Percentiles rank a stretch among this genome's conserved stretches.
These are phyloP conservation scores for Drosophila niveifrons DNA, from an alignment of 2,888 invertebrate genomes.

Conservation along the genomic window DNA sequence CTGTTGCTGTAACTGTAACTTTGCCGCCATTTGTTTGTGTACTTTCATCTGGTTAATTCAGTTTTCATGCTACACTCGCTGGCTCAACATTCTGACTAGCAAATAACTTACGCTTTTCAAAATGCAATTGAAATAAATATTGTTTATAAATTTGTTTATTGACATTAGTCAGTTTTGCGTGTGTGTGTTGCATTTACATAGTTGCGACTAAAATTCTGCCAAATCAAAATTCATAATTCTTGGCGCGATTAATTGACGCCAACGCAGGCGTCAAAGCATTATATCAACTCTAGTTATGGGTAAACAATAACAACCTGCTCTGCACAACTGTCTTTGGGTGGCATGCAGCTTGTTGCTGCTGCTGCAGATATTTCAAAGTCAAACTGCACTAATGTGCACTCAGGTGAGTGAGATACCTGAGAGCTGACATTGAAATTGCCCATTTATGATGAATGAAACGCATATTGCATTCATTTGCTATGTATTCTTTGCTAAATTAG, in stretches of 20 bases:
- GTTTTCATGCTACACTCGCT: conserved; percentile 59
- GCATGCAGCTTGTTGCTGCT: conserved; percentile 12
- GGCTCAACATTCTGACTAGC: conserved; percentile 47
- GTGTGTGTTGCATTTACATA: conserved; percentile 17
- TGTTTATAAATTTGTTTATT: conserved; percentile 24
- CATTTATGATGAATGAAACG: neutral
- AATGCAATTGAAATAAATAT: conserved; percentile 32
- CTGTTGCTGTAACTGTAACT: conserved; percentile 46
- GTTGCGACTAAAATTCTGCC: neutral
- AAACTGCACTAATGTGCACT: conserved; percentile 29
- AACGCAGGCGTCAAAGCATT: conserved; percentile 18
- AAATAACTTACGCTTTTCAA: neutral
- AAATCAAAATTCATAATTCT: conserved; percentile 31
- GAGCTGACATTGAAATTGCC: conserved; percentile 10
- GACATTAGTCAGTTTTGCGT: conserved; percentile 11
- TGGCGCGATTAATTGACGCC: conserved; percentile 25
- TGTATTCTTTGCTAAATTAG: neutral
- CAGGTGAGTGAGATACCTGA: conserved; percentile 28
- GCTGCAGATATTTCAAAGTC: conserved; percentile 17
- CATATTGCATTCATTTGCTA: neutral
- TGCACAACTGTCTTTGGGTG: conserved; percentile 11
- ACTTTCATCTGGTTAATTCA: conserved; percentile 49
- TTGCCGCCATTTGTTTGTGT: conserved; percentile 31
- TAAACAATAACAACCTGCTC: conserved; percentile 13
- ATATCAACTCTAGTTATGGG: conserved; percentile 27